Conservation (phyloP, 2,888 invertebrate species). For the Callosobruchus maculatus region DNA sequence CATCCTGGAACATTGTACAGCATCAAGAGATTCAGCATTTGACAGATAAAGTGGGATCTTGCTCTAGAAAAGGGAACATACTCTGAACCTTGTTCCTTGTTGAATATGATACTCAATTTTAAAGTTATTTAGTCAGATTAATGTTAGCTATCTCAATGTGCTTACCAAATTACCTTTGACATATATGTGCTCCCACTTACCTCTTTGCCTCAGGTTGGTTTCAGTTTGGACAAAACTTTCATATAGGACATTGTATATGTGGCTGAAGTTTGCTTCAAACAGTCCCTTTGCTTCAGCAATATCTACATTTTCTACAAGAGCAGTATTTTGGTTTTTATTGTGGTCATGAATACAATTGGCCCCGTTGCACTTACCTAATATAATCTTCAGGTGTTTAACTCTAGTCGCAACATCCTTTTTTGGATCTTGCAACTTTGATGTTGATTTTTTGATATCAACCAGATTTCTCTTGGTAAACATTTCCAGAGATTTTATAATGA, state of each 20-base stretch:
- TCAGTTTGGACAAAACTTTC: conserved; percentile 93
- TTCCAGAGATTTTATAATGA: background rate
- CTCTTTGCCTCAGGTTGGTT: conserved; percentile 85
- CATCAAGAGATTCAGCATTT: no score
- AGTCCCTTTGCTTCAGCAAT: conserved; percentile 85
- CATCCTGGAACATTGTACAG: no score
- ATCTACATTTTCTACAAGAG: conserved; percentile 80
- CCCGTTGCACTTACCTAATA: conserved; percentile 68
- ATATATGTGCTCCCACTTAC: conserved; percentile 53
- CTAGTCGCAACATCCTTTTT: conserved; percentile 94
- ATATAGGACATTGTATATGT: conserved; percentile 92
- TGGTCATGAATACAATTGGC: background rate
- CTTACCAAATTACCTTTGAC: background rate
- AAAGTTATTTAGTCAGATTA: background rate
- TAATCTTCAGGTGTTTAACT: conserved; percentile 88
- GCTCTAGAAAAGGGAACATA: no score
- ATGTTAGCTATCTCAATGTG: background rate
- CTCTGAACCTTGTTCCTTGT: no score
- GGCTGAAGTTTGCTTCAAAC: conserved; percentile 92
- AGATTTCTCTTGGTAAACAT: conserved; percentile 96
- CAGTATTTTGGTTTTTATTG: background rate
- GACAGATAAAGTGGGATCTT: no score
- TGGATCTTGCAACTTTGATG: conserved; percentile 89
- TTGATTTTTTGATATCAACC: conserved; percentile 93
- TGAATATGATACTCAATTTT: no score